Evolutionary conservation across 2,113 vertebrate species (phyloP).

Genomic region (Sinosuthora webbiana): DNA sequence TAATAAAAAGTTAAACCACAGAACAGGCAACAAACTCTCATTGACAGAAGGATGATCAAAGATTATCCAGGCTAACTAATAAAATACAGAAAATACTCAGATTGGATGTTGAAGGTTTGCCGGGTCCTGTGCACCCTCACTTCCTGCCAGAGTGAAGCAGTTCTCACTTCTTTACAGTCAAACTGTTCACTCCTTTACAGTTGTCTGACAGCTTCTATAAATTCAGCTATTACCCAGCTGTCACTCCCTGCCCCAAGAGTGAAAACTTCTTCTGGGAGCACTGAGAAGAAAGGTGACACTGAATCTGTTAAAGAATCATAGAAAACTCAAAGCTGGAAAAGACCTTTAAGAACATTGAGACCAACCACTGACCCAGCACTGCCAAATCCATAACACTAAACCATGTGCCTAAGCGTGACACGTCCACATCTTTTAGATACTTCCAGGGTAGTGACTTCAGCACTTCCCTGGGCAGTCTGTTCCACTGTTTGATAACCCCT

Average conservation of each 20-base stretch:
- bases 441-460: neutral
- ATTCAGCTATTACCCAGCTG: neutral
- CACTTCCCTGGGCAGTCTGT: neutral
- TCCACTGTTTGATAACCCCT: neutral
- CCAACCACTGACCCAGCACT: neutral
- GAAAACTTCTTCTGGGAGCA: neutral
- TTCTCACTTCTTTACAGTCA: neutral
- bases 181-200: neutral
- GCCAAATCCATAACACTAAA: neutral
- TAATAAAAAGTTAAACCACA: neutral
- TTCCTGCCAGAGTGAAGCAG: neutral
- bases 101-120: neutral
- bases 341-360: neutral
- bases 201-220: neutral
- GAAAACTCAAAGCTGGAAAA: neutral
- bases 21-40: neutral
- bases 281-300: neutral
- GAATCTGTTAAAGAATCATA: neutral
- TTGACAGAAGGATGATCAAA: neutral
- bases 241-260: neutral
- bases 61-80: neutral
- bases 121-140: neutral
- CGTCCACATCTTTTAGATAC: neutral
- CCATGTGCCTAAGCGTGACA: neutral
- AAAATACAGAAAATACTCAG: neutral